Evolutionary conservation across 2,888 invertebrate species (phyloP).

Genomic region (Heliconius cydno): DNA sequence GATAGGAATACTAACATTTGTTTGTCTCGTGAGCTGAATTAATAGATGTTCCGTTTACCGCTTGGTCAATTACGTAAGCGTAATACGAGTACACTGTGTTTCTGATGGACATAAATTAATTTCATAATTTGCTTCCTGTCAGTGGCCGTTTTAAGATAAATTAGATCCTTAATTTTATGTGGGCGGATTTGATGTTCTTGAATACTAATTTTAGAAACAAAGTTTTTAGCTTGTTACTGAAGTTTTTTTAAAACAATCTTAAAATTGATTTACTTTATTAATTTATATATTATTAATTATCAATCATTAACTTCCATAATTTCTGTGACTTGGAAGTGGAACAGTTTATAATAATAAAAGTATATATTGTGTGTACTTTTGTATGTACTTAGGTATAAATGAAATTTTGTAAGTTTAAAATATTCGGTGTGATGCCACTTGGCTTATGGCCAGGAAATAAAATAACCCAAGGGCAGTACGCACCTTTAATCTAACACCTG

Average conservation of each 20-base stretch:
- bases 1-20: slow-evolving; percentile 49
- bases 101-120: not conserved
- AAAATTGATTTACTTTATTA: not conserved
- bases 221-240: not conserved
- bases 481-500: too few relatives aligned
- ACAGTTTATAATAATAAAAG: not conserved
- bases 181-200: not conserved
- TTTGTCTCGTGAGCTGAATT: slow-evolving; percentile 51
- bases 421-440: too few relatives aligned
- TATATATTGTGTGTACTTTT: too few relatives aligned
- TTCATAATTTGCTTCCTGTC: slow-evolving; percentile 12
- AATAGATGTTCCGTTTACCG: slow-evolving; percentile 52
- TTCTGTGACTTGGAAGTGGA: not conserved
- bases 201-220: not conserved
- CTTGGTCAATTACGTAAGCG: slow-evolving; percentile 56
- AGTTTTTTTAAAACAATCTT: not conserved
- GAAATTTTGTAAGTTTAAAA: too few relatives aligned
- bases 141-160: not conserved
- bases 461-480: too few relatives aligned
- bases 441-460: too few relatives aligned
- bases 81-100: slow-evolving; percentile 11
- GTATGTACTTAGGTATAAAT: too few relatives aligned
- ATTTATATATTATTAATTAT: not conserved
- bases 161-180: not conserved
- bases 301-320: not conserved